phyloP scores from a whole-genome alignment of 1,140 invertebrate genomes.

The Lycorma delicatula region DNA sequence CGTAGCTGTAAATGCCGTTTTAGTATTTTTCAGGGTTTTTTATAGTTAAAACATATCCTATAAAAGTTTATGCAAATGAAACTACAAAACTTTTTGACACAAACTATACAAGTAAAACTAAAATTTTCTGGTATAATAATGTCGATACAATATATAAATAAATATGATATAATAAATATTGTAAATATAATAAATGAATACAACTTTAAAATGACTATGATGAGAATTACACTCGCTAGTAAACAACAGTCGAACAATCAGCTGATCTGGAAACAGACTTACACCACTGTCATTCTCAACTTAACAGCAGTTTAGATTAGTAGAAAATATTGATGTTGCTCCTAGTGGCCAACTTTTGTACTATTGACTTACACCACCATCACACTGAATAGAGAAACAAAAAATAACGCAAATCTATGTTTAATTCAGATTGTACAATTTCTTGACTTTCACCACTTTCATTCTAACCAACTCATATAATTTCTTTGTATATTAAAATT shows the following conservation, averaged over 20 bases:
- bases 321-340: not conserved
- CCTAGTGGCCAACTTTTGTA: not conserved
- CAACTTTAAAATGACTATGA: not conserved
- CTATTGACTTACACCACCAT: not conserved
- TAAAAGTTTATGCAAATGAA: not conserved
- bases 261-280: too few species aligned
- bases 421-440: too few species aligned
- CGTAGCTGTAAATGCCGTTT: not conserved
- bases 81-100: not conserved
- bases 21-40: too few species aligned
- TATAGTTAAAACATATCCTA: too few species aligned
- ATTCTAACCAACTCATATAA: too few species aligned
- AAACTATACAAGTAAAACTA: not conserved
- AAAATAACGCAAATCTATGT: too few species aligned
- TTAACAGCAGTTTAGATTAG: not conserved
- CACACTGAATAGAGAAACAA: not conserved
- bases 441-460: too few species aligned
- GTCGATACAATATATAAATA: too few species aligned
- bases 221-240: too few species aligned
- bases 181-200: not conserved
- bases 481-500: too few species aligned
- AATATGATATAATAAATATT: not conserved
- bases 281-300: not conserved
- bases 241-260: too few species aligned
- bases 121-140: not conserved